These are phyloP conservation scores for Bombus pyrosoma DNA, from an alignment of 1,140 invertebrate species.

Conservation along the genomic window DNA sequence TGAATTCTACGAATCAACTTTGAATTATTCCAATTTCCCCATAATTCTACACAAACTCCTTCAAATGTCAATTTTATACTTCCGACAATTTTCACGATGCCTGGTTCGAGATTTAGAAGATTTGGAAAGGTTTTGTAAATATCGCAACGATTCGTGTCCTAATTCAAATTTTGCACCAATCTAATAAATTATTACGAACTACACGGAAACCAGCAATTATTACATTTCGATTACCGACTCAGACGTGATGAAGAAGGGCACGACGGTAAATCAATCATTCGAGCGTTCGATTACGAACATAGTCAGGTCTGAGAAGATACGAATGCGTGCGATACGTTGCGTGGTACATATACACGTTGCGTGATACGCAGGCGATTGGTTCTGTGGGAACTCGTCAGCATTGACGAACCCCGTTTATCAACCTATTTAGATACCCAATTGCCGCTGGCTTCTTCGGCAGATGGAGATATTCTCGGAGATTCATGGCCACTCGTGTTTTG, in stretches of 20 bases:
- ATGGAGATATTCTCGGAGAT: constrained; percentile 66
- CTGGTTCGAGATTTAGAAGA: neutral
- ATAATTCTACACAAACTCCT: too few relatives aligned
- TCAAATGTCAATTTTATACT: neutral
- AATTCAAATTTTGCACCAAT: neutral
- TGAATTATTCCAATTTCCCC: neutral
- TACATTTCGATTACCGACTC: neutral
- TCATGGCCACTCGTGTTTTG: constrained; percentile 44
- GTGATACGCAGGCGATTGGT: constrained; percentile 70
- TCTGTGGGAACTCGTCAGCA: constrained; percentile 72
- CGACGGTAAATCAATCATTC: constrained; percentile 3
- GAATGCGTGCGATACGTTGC: constrained; percentile 66
- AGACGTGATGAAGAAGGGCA: neutral
- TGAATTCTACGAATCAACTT: neutral
- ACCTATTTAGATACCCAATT: constrained; percentile 71
- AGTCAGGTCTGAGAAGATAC: constrained; percentile 44
- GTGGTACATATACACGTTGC: constrained; percentile 60
- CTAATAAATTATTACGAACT: too few relatives aligned
- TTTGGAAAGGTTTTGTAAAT: neutral
- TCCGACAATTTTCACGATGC: neutral
- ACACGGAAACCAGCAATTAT: neutral
- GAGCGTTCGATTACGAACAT: constrained; percentile 23
- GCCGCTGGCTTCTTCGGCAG: constrained; percentile 47
- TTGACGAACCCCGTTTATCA: constrained; percentile 74
- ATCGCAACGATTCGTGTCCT: neutral